Evolutionary conservation across 2,113 vertebrate genomes (phyloP).

Genomic region (Trematomus loennbergii): DNA sequence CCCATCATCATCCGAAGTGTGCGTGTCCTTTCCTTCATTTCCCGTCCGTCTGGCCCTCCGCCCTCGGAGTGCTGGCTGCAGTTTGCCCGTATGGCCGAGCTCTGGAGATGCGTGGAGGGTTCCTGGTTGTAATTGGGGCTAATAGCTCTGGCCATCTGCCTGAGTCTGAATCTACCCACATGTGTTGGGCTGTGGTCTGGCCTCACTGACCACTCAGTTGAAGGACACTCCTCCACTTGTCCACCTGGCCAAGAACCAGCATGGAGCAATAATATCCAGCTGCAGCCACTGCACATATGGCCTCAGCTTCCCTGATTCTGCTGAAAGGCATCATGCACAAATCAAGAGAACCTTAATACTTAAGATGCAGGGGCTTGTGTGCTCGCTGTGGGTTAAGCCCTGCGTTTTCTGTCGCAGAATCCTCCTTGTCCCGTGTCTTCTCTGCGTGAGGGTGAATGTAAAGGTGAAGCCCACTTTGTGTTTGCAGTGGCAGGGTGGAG

Average conservation of each 20-base stretch:
- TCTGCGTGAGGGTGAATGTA: slow-evolving; percentile 51
- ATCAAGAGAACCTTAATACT: slow-evolving; percentile 1
- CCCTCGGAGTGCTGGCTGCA: slow-evolving; percentile 18
- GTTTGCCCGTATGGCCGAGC: slow-evolving; percentile 52
- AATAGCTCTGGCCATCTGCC: slow-evolving; percentile 75
- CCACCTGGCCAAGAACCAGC: slow-evolving; percentile 53
- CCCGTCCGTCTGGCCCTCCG: background rate
- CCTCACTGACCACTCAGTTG: slow-evolving; percentile 71
- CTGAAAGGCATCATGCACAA: background rate
- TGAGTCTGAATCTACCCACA: slow-evolving; percentile 33
- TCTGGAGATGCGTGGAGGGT: slow-evolving; percentile 56
- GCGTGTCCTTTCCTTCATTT: slow-evolving; percentile 14
- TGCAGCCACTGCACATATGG: background rate
- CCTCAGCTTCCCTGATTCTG: slow-evolving; percentile 2
- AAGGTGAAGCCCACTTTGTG: slow-evolving; percentile 73
- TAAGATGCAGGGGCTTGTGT: background rate
- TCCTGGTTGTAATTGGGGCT: slow-evolving; percentile 64
- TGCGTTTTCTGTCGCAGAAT: slow-evolving; percentile 13
- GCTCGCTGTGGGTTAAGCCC: slow-evolving; percentile 33
- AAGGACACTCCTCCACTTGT: slow-evolving; percentile 71
- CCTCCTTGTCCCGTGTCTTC: slow-evolving; percentile 22
- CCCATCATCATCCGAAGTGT: background rate
- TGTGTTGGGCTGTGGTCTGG: slow-evolving; percentile 46
- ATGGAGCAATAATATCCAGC: slow-evolving; percentile 16
- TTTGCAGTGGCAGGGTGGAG: slow-evolving; percentile 62